These are phyloP conservation scores for Aradophagus sp. DNA, from an alignment of 1,140 invertebrate species.

Conservation along the genomic window DNA sequence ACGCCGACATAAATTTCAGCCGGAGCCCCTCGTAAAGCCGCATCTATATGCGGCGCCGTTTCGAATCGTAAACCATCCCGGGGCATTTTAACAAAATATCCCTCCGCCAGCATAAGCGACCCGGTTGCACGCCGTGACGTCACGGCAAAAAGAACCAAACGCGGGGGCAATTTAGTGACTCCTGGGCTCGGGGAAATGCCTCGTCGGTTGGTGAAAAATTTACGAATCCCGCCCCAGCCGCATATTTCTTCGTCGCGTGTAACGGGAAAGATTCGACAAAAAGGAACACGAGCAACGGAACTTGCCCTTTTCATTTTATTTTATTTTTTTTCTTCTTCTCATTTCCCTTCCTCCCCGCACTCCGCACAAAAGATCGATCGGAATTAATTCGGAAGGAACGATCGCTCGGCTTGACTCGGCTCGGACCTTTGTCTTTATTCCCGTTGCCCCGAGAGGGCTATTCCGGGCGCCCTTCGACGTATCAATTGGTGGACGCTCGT, in stretches of 20 bases:
- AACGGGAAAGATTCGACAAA: slow-evolving; percentile 32
- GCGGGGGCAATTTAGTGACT: slow-evolving; percentile 41
- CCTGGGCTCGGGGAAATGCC: slow-evolving; percentile 8
- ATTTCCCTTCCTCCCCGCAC: too few species aligned
- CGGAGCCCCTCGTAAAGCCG: slow-evolving; percentile 20
- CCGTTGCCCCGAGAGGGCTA: slow-evolving; percentile 47
- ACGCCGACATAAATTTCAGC: slow-evolving; percentile 15
- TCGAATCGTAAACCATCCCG: slow-evolving; percentile 39
- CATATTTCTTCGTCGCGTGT: slow-evolving; percentile 39
- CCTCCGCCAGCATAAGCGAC: slow-evolving; percentile 34
- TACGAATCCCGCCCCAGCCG: slow-evolving; percentile 24
- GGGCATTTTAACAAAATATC: slow-evolving; percentile 47
- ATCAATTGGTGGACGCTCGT: slow-evolving; percentile 55
- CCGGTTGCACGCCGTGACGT: slow-evolving; percentile 37
- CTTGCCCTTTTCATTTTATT: too few species aligned
- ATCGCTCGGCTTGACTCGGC: slow-evolving; percentile 6
- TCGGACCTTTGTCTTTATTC: slow-evolving; percentile 33
- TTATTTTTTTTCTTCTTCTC: too few species aligned
- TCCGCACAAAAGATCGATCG: slow-evolving; percentile 36
- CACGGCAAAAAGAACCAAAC: slow-evolving; percentile 36
- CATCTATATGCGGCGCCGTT: slow-evolving; percentile 32
- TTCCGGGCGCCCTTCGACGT: slow-evolving; percentile 41
- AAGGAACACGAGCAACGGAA: too few species aligned
- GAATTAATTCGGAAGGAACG: slow-evolving; percentile 47
- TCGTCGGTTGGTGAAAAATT: slow-evolving; percentile 35